Percentiles rank a stretch among this genome's conserved stretches.
phyloP scores from a whole-genome alignment of 2,888 invertebrate species.

The Hyalella azteca region DNA sequence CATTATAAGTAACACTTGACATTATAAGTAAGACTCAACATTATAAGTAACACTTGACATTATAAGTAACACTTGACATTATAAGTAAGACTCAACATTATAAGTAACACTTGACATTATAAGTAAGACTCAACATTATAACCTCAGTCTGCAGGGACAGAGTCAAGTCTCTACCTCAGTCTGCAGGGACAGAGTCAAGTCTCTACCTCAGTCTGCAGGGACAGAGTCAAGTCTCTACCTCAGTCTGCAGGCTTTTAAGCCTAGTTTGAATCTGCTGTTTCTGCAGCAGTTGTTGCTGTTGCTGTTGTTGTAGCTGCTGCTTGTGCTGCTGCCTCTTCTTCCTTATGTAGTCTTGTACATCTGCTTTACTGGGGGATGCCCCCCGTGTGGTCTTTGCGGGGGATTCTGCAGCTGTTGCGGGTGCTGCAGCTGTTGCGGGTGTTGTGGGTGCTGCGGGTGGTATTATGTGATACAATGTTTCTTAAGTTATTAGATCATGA shows the following conservation, averaged over 20 bases:
- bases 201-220: neutral
- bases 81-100: neutral
- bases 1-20: neutral
- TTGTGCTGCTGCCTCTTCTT: neutral
- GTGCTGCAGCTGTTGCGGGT: no score
- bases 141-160: neutral
- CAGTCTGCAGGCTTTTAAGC: neutral
- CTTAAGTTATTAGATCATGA: no score
- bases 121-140: neutral
- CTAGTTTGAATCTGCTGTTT: neutral
- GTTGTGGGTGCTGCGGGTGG: no score
- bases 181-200: neutral
- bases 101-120: neutral
- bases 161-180: neutral
- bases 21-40: neutral
- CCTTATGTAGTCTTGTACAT: neutral
- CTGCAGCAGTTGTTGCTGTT: neutral
- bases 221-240: neutral
- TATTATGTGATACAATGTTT: no score
- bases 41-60: neutral
- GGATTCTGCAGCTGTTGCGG: no score
- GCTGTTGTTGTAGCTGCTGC: neutral
- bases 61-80: neutral
- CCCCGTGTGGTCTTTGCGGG: no score
- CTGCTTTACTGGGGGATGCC: neutral